Conservation (phyloP, 2,888 invertebrate species). For the Diaphora mendica region DNA sequence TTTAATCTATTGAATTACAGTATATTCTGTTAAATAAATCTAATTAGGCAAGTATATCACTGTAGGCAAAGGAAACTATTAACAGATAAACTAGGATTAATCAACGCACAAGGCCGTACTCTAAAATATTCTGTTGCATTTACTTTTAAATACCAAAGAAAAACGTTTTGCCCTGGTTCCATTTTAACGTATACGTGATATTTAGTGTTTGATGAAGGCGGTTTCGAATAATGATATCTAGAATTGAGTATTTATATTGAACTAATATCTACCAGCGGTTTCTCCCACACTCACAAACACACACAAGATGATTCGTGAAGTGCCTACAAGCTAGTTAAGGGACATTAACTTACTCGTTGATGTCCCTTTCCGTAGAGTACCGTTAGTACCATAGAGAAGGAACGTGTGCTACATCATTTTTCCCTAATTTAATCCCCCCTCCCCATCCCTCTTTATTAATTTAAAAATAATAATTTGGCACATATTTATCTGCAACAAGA, state of each 20-base stretch:
- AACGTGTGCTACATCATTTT: no score
- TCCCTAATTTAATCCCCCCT: no score
- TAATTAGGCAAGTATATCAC: no score
- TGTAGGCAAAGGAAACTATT: background rate
- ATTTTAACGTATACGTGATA: background rate
- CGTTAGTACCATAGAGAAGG: no score
- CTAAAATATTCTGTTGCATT: background rate
- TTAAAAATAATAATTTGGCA: no score
- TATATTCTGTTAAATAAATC: background rate
- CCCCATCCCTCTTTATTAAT: no score
- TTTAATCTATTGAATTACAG: background rate
- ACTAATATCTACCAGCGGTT: background rate
- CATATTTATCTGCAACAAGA: no score
- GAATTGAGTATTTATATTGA: background rate
- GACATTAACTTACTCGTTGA: no score
- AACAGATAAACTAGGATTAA: background rate
- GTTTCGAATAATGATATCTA: background rate
- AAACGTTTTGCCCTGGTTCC: slow-evolving; percentile 11
- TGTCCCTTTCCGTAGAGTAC: no score
- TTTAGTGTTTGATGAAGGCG: background rate
- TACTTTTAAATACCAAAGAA: background rate
- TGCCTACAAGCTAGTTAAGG: no score
- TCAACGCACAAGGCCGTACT: slow-evolving; percentile 4
- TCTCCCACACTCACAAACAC: no score
- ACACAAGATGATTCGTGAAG: no score